Evolutionary conservation across 2,797 vertebrate genomes (phyloP).

Genomic region (Cryptoblepharus egeriae): DNA sequence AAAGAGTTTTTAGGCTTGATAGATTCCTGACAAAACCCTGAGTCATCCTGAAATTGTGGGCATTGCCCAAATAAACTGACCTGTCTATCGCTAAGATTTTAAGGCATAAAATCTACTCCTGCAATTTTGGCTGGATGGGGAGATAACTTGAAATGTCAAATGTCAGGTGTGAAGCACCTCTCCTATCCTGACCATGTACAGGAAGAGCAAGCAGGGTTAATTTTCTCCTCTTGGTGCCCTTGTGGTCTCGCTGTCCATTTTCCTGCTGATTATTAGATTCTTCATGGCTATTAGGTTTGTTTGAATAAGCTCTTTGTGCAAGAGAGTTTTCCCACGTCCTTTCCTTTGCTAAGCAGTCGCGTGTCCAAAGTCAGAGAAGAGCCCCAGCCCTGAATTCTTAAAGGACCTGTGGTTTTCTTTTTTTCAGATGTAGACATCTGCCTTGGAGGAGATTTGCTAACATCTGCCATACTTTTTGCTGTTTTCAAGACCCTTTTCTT

Average conservation of each 20-base stretch:
- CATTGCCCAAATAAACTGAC: not conserved
- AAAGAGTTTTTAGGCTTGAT: not conserved
- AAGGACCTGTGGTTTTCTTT: conserved; percentile 32
- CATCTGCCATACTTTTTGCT: conserved; percentile 79
- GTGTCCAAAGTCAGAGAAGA: conserved; percentile 82
- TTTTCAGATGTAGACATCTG: conserved; percentile 79
- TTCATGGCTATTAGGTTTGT: conserved; percentile 85
- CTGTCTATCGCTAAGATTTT: not conserved
- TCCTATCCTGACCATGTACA: not conserved
- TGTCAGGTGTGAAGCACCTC: not conserved
- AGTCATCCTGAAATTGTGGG: not conserved
- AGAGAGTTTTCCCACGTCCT: conserved; percentile 89
- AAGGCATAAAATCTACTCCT: not conserved
- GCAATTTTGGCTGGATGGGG: too few species aligned
- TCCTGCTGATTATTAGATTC: conserved; percentile 82
- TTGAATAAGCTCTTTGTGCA: conserved; percentile 88
- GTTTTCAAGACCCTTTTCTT: conserved; percentile 66
- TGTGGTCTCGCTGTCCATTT: conserved; percentile 72
- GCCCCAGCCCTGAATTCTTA: conserved; percentile 69
- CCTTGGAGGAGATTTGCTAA: conserved; percentile 71
- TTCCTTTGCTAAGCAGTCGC: conserved; percentile 83
- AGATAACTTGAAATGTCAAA: not conserved
- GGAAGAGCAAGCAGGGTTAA: conserved; percentile 22
- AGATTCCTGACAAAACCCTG: not conserved
- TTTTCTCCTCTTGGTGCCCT: conserved; percentile 30